Base-by-base conservation (phyloP, 2,797 vertebrate species). In the Pempheris klunzingeri region DNA sequence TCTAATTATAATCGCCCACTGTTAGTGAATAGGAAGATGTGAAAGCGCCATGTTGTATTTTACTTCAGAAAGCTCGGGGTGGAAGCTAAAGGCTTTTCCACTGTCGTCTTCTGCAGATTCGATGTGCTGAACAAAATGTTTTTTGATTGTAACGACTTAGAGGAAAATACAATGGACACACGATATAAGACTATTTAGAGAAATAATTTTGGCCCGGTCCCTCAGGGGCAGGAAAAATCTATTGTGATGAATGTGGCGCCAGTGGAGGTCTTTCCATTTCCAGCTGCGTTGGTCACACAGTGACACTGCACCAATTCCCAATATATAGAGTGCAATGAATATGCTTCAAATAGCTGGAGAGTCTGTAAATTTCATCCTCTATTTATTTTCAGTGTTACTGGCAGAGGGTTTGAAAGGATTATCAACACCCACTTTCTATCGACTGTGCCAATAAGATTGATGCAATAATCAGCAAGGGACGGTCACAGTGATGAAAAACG, bases 171-270 rank as follows among this genome's bases (percentile, higher is more conserved):
- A 52, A 41, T 41, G 81, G 88, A 91, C 67, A 90, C 70, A 68
- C 78, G 87, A 92, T 92, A 89, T 88, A 61, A 86, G 80, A 87
- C 88, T 89, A 84, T 93, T 92, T 82, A 82, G 87, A 92, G 91
- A 14, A 90, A 92, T 91, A 52, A 90, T 92, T 92, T 90, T 70
- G 85, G 76, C 61, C 71, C 17, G 2, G 32, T 78, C 88, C 81
- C 90, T 39, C 7, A 46, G 81, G 90, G 79, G 44, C 62, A 57
- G 63, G 62, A 71, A 71, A 87, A 92, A 92, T 93, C 92, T 52
- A 90, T 92, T 62, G 67, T 90, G 89, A 90, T 88, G 74, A 93
- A 92, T 90, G 81, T 81, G 90, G 92, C 87, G 89, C 93, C 90
- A 81, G 90, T 77, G 81, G 81, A 89, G 82, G 85, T 78, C 80